These are phyloP conservation scores for Ciona savignyi DNA, from an alignment of 23 tunicate species.

Conservation along the genomic window DNA sequence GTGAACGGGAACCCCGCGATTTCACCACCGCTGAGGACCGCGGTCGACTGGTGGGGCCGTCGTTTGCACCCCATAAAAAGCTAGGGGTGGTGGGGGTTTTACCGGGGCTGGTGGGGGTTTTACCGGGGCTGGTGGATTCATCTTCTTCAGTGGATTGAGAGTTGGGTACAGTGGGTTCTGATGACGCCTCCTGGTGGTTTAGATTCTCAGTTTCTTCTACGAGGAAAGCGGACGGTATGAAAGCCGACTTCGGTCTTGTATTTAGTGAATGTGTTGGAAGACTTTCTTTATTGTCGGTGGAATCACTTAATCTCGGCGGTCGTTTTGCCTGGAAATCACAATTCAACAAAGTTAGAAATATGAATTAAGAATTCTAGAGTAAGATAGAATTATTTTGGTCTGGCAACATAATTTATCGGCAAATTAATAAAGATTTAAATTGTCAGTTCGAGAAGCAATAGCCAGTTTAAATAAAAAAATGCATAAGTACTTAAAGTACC, in stretches of 20 bases:
- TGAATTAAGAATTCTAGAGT: too few relatives aligned
- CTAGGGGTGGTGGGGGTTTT: too few relatives aligned
- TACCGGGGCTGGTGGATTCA: background rate
- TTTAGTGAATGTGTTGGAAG: conserved; percentile 6
- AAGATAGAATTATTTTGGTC: too few relatives aligned
- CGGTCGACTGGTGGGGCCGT: background rate
- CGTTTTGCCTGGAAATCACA: background rate
- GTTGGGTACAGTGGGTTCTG: background rate
- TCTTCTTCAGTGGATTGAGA: background rate
- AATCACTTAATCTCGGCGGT: background rate
- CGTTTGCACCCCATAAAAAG: background rate
- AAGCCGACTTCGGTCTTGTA: conserved; percentile 38
- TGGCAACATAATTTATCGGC: too few relatives aligned
- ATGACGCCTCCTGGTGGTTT: background rate
- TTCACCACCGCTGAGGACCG: conserved; percentile 8
- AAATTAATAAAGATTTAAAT: too few relatives aligned
- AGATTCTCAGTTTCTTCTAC: background rate
- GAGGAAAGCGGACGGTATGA: conserved; percentile 39
- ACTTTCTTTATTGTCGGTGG: background rate
- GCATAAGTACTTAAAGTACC: too few relatives aligned
- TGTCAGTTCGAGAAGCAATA: background rate
- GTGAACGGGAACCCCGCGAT: background rate
- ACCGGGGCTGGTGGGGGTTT: background rate
- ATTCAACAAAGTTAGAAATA: too few relatives aligned
- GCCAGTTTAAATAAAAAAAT: background rate